Evolutionary conservation across 2,888 invertebrate species (phyloP).

Genomic region (Pristionchus arcanus): DNA sequence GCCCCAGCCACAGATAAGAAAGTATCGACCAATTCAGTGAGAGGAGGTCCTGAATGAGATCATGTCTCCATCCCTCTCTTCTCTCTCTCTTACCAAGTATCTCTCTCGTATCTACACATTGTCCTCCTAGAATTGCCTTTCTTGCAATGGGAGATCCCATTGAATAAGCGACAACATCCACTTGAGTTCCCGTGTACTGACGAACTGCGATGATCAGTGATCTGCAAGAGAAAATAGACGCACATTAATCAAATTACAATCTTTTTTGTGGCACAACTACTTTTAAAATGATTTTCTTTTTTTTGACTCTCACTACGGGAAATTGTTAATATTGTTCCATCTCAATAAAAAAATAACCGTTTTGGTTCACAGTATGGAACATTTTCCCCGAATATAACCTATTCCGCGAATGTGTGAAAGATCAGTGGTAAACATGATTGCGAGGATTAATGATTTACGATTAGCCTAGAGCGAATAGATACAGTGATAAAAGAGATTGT

Average conservation of each 20-base stretch:
- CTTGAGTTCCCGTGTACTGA: constrained; percentile 76
- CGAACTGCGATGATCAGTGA: constrained; percentile 77
- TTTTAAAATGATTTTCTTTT: background rate
- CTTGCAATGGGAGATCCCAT: constrained; percentile 78
- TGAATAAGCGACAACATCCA: constrained; percentile 77
- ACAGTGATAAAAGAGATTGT: background rate
- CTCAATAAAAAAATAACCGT: too few species aligned
- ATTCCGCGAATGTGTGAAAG: background rate
- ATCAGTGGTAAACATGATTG: background rate
- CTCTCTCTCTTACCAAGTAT: constrained; percentile 64
- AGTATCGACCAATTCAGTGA: constrained; percentile 78
- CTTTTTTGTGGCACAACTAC: background rate
- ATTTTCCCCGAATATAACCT: background rate
- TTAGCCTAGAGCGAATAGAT: background rate
- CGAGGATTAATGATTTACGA: background rate
- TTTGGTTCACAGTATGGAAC: background rate
- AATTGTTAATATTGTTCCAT: too few species aligned
- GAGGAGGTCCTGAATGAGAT: constrained; percentile 66
- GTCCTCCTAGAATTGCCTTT: constrained; percentile 74
- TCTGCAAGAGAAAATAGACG: constrained; percentile 58
- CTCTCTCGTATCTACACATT: constrained; percentile 72
- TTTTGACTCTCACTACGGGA: background rate
- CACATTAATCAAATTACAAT: background rate
- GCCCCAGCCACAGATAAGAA: constrained; percentile 78
- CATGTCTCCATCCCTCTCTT: background rate